Evolutionary conservation across 2,888 invertebrate species (phyloP).

Genomic region (Cistogaster globosa): DNA sequence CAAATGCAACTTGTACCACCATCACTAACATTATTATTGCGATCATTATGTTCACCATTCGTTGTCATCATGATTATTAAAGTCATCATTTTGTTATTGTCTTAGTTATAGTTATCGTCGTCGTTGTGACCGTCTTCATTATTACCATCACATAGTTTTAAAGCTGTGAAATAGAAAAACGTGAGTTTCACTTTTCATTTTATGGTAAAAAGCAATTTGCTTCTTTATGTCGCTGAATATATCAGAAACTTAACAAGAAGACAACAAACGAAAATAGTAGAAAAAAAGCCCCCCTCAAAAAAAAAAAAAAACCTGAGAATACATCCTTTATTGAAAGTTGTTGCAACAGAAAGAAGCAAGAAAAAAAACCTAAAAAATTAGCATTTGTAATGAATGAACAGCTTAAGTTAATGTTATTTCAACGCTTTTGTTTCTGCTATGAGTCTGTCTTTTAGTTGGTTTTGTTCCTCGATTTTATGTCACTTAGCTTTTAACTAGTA

Average conservation of each 20-base stretch:
- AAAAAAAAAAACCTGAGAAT: slow-evolving; percentile 54
- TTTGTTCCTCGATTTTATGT: slow-evolving; percentile 42
- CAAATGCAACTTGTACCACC: slow-evolving; percentile 35
- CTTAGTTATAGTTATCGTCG: not conserved
- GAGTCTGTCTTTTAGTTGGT: slow-evolving; percentile 10
- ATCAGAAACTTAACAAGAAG: slow-evolving; percentile 63
- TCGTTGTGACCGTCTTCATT: slow-evolving; percentile 25
- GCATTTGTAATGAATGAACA: slow-evolving; percentile 70
- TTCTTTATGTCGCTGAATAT: slow-evolving; percentile 64
- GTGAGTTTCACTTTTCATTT: slow-evolving; percentile 72
- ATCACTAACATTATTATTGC: slow-evolving; percentile 9
- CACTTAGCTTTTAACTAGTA: slow-evolving; percentile 32
- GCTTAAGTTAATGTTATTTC: slow-evolving; percentile 63
- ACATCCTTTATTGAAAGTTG: slow-evolving; percentile 70
- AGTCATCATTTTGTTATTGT: slow-evolving; percentile 31
- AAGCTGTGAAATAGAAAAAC: slow-evolving; percentile 72
- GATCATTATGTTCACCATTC: slow-evolving; percentile 21
- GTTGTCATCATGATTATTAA: slow-evolving; percentile 16
- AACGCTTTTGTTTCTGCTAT: slow-evolving; percentile 62
- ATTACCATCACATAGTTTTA: slow-evolving; percentile 49
- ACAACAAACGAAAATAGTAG: slow-evolving; percentile 54
- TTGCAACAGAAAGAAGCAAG: slow-evolving; percentile 44
- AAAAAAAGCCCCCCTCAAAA: not conserved
- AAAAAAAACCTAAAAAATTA: slow-evolving; percentile 46
- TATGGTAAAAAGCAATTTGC: slow-evolving; percentile 72